Evolutionary conservation across 2,113 vertebrate genomes (phyloP), one percentile per base, ranked within the genome.

Genomic region (Trichechus manatus): DNA sequence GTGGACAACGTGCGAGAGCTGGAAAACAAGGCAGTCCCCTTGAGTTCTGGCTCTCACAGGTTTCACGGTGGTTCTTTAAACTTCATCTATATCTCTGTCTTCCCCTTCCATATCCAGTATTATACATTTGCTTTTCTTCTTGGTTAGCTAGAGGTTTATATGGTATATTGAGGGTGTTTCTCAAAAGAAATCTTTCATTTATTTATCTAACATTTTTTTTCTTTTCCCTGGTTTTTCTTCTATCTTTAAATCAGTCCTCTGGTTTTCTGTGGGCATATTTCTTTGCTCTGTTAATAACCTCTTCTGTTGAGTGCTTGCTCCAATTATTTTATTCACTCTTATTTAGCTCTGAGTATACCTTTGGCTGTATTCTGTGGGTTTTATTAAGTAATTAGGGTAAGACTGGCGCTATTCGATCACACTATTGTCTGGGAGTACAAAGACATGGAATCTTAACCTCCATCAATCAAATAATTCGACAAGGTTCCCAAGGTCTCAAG

Each of bases 311-410:
- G 31, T 42, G 29, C 39, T 75, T 88, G 31, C 27, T 88, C 93
- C 53, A 36, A 86, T 94, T 86, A 33, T 70, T 70, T 88, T 91
- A 39, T 97, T 87, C 53, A 91, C 17, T 70, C 36, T 78, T 36
- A 33, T 1, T 17, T 72, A 29, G 13, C 31, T 85, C 53, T 63
- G 19, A 66, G n/a, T 77, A 6, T 63, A 53, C 72, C 33, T 89
- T 86, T 92, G 39, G 61, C 17, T 89, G 3, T 86, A 39, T 79
- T 66, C 29, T 70, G 1, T 42, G 59, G 59, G 3, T 42, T 96
- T 29, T 85, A 88, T 93, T 75, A 84, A 80, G n/a, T 78, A 66
- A 61, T 56, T 36, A 93, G 33, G 23, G 9, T 44, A 9, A 84
- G 6, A 59, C 17, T 88, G n/a, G 23, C 61, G 22, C 14, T 66